Evolutionary conservation across 2,797 vertebrate species (phyloP).

Genomic region (Florisuga fusca): DNA sequence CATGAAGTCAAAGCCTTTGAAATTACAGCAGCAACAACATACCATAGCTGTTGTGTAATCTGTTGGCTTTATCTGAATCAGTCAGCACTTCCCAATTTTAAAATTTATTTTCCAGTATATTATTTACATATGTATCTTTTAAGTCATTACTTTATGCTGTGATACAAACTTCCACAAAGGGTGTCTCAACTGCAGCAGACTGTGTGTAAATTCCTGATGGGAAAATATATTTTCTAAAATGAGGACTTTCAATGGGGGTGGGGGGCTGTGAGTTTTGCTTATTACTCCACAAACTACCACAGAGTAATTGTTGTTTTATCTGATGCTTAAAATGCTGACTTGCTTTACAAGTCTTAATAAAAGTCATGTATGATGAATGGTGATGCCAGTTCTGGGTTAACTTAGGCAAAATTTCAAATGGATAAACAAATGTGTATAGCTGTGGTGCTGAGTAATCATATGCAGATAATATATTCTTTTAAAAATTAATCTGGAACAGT

Average conservation of each 20-base stretch:
- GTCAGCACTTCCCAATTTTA: constrained; percentile 65
- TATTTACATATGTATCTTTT: background rate
- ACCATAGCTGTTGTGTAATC: constrained; percentile 73
- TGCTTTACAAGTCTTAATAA: constrained; percentile 5
- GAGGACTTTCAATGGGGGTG: background rate
- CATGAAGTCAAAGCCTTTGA: constrained; percentile 65
- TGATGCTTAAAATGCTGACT: constrained; percentile 44
- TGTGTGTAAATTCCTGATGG: background rate
- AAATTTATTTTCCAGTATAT: background rate
- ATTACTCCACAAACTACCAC: background rate
- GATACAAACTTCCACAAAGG: background rate
- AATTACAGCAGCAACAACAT: constrained; percentile 69
- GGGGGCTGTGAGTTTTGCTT: background rate
- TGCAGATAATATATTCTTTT: background rate
- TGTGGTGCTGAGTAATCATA: background rate
- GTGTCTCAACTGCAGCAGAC: background rate
- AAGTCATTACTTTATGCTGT: background rate
- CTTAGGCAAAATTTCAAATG: background rate
- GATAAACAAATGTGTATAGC: background rate
- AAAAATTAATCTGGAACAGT: background rate
- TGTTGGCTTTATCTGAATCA: constrained; percentile 69
- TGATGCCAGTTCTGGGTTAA: background rate
- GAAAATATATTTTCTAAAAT: background rate
- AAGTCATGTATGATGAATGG: constrained; percentile 1
- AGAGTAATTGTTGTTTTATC: constrained; percentile 19